Percentiles rank a stretch among this genome's conserved stretches.
phyloP scores from a whole-genome alignment of 1,140 invertebrate species.

The Ceratoteleas bidentatus region DNA sequence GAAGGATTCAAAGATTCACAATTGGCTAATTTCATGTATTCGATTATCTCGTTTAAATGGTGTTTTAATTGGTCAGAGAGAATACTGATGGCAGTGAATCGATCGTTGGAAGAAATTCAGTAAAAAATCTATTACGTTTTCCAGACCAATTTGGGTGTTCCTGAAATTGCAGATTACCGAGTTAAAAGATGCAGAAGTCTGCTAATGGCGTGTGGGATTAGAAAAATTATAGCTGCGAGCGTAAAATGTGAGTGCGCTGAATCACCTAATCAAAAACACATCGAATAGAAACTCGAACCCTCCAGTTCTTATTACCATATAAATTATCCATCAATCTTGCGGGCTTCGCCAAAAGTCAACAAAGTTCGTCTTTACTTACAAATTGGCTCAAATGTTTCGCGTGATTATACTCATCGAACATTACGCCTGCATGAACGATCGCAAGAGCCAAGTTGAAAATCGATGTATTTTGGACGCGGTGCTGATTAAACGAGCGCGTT shows the following conservation, averaged over 20 bases:
- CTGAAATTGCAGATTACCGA: no score
- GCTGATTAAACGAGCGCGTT: slow-evolving; percentile 46
- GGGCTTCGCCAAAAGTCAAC: slow-evolving; percentile 27
- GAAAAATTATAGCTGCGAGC: no score
- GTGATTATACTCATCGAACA: slow-evolving; percentile 50
- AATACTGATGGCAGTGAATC: no score
- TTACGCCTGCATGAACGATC: slow-evolving; percentile 29
- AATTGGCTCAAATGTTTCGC: slow-evolving; percentile 44
- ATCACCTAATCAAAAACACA: slow-evolving; percentile 22
- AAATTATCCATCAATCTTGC: slow-evolving; percentile 52
- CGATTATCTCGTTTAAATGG: no score
- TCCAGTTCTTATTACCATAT: slow-evolving; percentile 45
- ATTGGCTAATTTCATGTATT: no score
- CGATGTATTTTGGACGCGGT: slow-evolving; percentile 33
- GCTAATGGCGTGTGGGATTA: no score
- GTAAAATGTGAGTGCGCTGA: background rate
- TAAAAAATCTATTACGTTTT: no score
- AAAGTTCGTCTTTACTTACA: slow-evolving; percentile 25
- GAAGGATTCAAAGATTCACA: no score
- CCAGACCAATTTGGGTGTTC: no score
- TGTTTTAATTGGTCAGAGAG: no score
- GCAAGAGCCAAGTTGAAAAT: slow-evolving; percentile 37
- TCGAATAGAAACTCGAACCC: background rate
- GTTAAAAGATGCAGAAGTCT: no score
- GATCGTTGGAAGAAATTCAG: no score